Evolutionary conservation across 1,140 invertebrate species (phyloP), one percentile per base, ranked within the genome.

Genomic region (Sycobia sp.): DNA sequence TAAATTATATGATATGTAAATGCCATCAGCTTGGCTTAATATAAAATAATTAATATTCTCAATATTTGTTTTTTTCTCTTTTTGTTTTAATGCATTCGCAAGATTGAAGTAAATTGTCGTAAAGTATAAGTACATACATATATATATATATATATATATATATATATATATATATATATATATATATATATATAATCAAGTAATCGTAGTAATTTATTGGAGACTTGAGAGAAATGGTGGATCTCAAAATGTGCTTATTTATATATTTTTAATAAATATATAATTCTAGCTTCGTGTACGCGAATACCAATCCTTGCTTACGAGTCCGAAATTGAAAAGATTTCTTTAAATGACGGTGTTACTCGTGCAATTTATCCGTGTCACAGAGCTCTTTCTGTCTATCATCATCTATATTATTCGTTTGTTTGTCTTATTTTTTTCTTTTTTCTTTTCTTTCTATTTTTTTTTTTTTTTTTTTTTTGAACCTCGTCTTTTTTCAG

Each of bases 111-210:
- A 79, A 76, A 67, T 76, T 79, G 76, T 78, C 75, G 76, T 78
- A 79, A 76, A 77, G 74, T 80, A 77, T 79, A 79, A 80, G 72
- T 79, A n/a, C n/a, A n/a, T n/a, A n/a, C n/a, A n/a, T n/a, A n/a
- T n/a, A n/a, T n/a, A n/a, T n/a, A n/a, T n/a, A n/a, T n/a, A n/a
- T n/a, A n/a, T n/a, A n/a, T n/a, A n/a, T n/a, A n/a, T n/a, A n/a
- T n/a, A n/a, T n/a, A n/a, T n/a, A n/a, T n/a, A n/a, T n/a, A n/a
- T n/a, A n/a, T n/a, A n/a, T n/a, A n/a, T n/a, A n/a, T n/a, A n/a
- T n/a, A n/a, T n/a, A n/a, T n/a, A n/a, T n/a, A n/a, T n/a, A n/a
- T n/a, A 78, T 77, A 77, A 72, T 78, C 72, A 73, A 79, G 76
- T 80, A 81, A 77, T 74, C 62, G 77, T 80, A 80, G 76, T n/a